phyloP scores from a whole-genome alignment of 2,888 invertebrate species.

The Calameuta pallipes region DNA sequence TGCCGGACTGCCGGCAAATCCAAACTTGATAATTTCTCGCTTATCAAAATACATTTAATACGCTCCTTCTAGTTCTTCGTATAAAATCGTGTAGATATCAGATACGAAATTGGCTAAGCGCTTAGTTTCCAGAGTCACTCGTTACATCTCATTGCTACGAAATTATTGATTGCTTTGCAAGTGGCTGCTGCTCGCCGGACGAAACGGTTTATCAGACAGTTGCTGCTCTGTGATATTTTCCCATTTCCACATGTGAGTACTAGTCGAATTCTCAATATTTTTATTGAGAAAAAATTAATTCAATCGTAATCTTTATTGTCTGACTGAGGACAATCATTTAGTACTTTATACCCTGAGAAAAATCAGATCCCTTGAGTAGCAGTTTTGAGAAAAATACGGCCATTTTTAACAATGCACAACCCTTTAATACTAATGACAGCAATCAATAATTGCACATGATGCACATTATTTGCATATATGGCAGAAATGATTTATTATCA shows the following conservation, averaged over 20 bases:
- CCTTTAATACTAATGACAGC: neutral
- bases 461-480: neutral
- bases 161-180: slow-evolving; percentile 33
- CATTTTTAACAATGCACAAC: slow-evolving; percentile 13
- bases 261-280: slow-evolving; percentile 11
- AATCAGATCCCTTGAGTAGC: neutral
- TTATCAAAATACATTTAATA: neutral
- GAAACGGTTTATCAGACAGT: slow-evolving; percentile 22
- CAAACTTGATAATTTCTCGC: slow-evolving; percentile 25
- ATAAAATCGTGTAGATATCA: neutral
- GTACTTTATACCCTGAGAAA: neutral
- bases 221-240: slow-evolving; percentile 29
- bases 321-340: neutral
- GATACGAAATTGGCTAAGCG: neutral
- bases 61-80: neutral
- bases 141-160: slow-evolving; percentile 10
- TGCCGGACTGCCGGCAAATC: slow-evolving; percentile 45
- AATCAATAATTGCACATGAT: slow-evolving; percentile 2
- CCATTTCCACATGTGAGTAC: slow-evolving; percentile 45
- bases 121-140: neutral
- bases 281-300: neutral
- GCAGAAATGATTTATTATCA: neutral
- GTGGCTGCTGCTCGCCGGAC: slow-evolving; percentile 10
- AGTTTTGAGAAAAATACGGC: slow-evolving; percentile 10
- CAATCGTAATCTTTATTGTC: neutral